These are phyloP conservation scores for Cacatua alba DNA, from an alignment of 2,113 vertebrate genomes.

Conservation along the genomic window DNA sequence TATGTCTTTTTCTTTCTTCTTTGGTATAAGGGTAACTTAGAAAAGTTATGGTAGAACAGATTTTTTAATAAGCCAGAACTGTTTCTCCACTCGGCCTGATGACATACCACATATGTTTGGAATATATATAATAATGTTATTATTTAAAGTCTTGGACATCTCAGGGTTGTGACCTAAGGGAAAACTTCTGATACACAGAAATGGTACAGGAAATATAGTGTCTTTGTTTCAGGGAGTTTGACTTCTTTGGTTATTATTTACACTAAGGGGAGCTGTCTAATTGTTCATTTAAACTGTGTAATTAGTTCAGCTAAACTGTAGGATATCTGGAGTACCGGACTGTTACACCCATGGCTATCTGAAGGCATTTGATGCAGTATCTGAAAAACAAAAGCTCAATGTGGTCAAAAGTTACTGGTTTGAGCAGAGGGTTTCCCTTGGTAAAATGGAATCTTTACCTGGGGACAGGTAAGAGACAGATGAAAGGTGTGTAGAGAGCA, in stretches of 20 bases:
- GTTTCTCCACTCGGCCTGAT: not conserved
- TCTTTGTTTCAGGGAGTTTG: not conserved
- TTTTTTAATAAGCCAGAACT: not conserved
- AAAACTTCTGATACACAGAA: not conserved
- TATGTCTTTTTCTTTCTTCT: not conserved
- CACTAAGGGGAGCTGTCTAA: not conserved
- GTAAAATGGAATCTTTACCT: not conserved
- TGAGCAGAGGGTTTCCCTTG: not conserved
- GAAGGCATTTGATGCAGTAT: not conserved
- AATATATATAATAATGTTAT: not conserved
- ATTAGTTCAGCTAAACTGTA: not conserved
- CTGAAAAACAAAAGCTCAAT: not conserved
- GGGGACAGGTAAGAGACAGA: not conserved
- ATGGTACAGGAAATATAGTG: not conserved
- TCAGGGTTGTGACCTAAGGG: not conserved
- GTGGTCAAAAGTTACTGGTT: not conserved
- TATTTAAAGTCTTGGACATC: not conserved
- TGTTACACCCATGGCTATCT: not conserved
- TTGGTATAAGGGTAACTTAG: not conserved
- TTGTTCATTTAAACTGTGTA: not conserved
- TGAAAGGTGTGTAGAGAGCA: not conserved
- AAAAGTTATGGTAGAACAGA: not conserved
- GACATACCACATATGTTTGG: not conserved
- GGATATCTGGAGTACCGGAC: not conserved
- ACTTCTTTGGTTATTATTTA: not conserved